Percentiles rank a stretch among this genome's conserved stretches.
phyloP scores from a whole-genome alignment of 2,113 vertebrate species.

The Phrynosoma blainvillii region DNA sequence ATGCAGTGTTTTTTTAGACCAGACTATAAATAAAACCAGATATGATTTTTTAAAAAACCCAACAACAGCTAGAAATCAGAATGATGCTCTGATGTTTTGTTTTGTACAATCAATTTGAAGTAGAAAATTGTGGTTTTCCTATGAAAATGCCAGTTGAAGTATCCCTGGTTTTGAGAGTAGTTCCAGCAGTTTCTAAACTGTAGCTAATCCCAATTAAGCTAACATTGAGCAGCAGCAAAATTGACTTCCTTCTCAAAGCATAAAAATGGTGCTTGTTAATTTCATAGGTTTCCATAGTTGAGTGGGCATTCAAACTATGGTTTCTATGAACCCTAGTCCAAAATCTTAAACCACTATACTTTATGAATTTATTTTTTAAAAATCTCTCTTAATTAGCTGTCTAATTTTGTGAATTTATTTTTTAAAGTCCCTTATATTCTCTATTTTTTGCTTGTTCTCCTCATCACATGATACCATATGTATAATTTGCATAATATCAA shows the following conservation, averaged over 20 bases:
- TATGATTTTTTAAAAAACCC: not conserved
- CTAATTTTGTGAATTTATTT: too few species aligned
- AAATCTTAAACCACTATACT: too few species aligned
- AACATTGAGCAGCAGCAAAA: not conserved
- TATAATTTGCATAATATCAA: too few species aligned
- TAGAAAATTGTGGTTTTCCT: not conserved
- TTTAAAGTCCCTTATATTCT: too few species aligned
- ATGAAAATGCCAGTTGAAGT: not conserved
- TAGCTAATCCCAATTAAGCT: not conserved
- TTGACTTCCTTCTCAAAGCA: not conserved
- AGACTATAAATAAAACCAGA: not conserved
- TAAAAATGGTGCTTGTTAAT: not conserved
- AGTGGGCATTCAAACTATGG: too few species aligned
- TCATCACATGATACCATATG: too few species aligned
- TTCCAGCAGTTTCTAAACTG: not conserved
- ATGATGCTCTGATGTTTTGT: not conserved
- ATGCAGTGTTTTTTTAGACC: not conserved
- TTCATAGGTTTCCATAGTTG: not conserved
- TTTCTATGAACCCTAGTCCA: too few species aligned
- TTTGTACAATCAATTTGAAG: not conserved
- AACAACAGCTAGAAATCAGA: not conserved
- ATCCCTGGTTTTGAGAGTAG: not conserved
- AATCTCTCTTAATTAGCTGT: too few species aligned
- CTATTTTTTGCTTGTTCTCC: too few species aligned
- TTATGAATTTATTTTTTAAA: too few species aligned